Base-by-base conservation (phyloP, 2,888 invertebrate species). In the Yponomeuta plumbellus region DNA sequence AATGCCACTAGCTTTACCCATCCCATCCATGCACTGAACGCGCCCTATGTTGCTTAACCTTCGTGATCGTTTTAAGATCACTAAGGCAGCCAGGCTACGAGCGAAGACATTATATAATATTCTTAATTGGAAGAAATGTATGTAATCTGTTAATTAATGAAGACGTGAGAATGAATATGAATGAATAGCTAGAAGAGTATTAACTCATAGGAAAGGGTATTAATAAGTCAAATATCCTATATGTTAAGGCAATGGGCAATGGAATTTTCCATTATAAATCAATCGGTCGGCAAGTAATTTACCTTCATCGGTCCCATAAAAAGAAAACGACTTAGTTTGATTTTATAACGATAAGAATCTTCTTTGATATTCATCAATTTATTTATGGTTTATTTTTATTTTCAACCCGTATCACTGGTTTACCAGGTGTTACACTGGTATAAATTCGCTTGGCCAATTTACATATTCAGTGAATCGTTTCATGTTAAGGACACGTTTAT, bases 311-410 rank as follows among this genome's bases (percentile, higher is more conserved):
- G 44, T 52, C 44, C 17, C 44, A 69, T 57, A 21, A 65, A 64
- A 64, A 44, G 40, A 59, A 59, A 34, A 39, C 62, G 20, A 59
- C 13, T 22, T 61, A 20, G 11, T 21, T 21, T 13, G 56, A 65
- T 67, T 69, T 67, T 66, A 56, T 59, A 65, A 22, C 17, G 56
- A 66, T 68, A 66, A 52, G 39, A 0, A 64, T 63, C 72, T 71
- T 69, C 44, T 71, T 71, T 69, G 22, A 13, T 65, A n/a, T 23
- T 20, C 20, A 39, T 58, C 21, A 65, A 26, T 66, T 72, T 74
- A 79, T 80, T 80, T 77, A 80, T 78, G 73, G 68, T 75, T 73
- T 77, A 72, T 76, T 78, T 77, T 76, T 62, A 76, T 78, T 77
- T 76, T 62, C 39, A 64, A 70, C 68, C 72, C 68, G 71, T 72